A percentile compares a stretch with the other conserved stretches of the same genome.
phyloP scores from a whole-genome alignment of 1,140 invertebrate genomes.

The Pogonognathellus flavescens region DNA sequence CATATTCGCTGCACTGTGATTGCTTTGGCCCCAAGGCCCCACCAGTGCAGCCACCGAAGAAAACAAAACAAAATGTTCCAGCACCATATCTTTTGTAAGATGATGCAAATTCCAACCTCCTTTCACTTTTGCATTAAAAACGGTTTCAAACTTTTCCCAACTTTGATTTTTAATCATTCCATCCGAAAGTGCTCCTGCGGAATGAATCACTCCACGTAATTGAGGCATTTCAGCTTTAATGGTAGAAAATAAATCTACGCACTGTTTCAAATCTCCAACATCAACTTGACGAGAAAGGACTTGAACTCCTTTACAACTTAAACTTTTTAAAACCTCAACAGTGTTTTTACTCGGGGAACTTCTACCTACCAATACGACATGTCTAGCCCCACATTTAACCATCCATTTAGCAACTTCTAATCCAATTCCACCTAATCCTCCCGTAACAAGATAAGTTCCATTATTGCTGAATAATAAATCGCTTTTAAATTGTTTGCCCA shows the following conservation, averaged over 20 bases:
- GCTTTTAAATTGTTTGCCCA: neutral
- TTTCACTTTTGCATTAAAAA: constrained; percentile 51
- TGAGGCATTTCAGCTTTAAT: constrained; percentile 27
- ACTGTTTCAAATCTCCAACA: constrained; percentile 48
- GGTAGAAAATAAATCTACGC: neutral
- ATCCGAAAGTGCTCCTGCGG: constrained; percentile 40
- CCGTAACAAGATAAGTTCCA: constrained; percentile 54
- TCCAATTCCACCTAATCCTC: constrained; percentile 59
- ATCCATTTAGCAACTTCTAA: constrained; percentile 57
- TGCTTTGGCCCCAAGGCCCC: neutral
- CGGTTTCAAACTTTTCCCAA: constrained; percentile 50
- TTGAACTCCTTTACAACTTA: constrained; percentile 1
- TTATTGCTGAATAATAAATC: neutral
- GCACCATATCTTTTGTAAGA: neutral
- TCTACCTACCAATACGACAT: constrained; percentile 52
- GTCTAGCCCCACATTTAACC: constrained; percentile 51
- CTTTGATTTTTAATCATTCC: constrained; percentile 27
- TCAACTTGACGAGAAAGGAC: constrained; percentile 42
- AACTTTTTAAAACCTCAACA: constrained; percentile 10
- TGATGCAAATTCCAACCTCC: constrained; percentile 58
- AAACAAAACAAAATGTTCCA: constrained; percentile 53
- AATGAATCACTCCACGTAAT: constrained; percentile 50
- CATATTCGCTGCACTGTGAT: neutral
- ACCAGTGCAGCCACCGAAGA: neutral
- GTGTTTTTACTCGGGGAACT: constrained; percentile 2